A percentile compares a stretch with the other conserved stretches of the same genome.
Conservation (phyloP, 2,797 vertebrate genomes). For the Sebastes aleutianus region DNA sequence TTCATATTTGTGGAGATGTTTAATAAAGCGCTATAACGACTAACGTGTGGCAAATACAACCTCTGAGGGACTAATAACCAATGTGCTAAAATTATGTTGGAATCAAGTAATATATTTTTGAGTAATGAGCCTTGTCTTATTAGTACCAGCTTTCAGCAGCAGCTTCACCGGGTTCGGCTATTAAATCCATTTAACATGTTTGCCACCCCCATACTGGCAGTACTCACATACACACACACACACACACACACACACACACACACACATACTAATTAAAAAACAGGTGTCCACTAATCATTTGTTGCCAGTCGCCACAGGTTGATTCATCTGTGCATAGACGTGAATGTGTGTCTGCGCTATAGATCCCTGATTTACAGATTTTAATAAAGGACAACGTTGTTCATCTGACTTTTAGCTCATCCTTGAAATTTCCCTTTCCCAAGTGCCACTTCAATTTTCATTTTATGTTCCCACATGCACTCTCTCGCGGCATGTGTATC, state of each 20-base stretch:
- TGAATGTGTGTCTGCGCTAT: neutral
- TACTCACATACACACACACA: neutral
- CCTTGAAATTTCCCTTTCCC: slow-evolving; percentile 12
- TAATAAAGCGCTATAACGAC: neutral
- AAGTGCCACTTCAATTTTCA: slow-evolving; percentile 40
- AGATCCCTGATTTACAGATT: slow-evolving; percentile 31
- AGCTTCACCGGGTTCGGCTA: slow-evolving; percentile 26
- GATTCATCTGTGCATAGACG: slow-evolving; percentile 15
- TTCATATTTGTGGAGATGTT: neutral
- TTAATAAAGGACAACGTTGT: slow-evolving; percentile 25
- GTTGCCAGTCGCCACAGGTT: slow-evolving; percentile 23
- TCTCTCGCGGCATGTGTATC: slow-evolving; percentile 4
- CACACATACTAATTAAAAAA: slow-evolving; percentile 12
- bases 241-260: neutral
- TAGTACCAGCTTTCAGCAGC: slow-evolving; percentile 1
- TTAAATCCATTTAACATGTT: slow-evolving; percentile 48
- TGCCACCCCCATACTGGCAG: slow-evolving; percentile 19
- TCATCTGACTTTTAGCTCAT: slow-evolving; percentile 5
- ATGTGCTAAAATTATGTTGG: neutral
- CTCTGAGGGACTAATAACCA: slow-evolving; percentile 13
- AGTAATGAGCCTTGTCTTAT: slow-evolving; percentile 41
- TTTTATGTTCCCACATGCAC: slow-evolving; percentile 18
- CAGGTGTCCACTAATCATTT: slow-evolving; percentile 15
- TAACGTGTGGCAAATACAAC: slow-evolving; percentile 2
- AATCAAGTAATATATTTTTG: slow-evolving; percentile 36